Evolutionary conservation across 2,113 vertebrate genomes (phyloP).

Genomic region (Malurus alboscapulatus): DNA sequence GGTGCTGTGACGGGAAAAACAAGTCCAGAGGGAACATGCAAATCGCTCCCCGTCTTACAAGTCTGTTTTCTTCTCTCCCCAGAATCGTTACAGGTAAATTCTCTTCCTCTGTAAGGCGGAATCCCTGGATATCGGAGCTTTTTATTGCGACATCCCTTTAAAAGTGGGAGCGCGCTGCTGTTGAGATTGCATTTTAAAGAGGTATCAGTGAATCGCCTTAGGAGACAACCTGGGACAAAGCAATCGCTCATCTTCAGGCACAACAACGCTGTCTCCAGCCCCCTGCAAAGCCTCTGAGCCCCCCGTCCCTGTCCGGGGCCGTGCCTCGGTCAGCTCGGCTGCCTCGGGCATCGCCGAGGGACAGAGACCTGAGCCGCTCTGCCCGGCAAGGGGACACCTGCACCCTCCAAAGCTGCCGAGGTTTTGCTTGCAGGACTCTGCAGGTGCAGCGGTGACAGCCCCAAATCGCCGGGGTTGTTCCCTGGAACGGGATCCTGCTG

Average conservation of each 20-base stretch:
- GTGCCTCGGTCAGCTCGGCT: rapidly evolving
- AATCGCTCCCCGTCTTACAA: background rate
- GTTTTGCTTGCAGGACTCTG: rapidly evolving
- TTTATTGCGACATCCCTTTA: background rate
- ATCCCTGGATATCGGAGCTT: background rate
- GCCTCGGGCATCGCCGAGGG: background rate
- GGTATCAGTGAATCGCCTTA: background rate
- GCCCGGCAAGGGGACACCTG: background rate
- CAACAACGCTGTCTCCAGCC: background rate
- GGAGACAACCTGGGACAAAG: background rate
- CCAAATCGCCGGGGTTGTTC: rapidly evolving
- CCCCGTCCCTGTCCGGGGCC: rapidly evolving
- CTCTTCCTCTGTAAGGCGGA: background rate
- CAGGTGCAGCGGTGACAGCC: rapidly evolving
- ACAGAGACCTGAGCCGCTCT: rapidly evolving
- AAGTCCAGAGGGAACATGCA: conserved; percentile 33
- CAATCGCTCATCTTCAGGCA: background rate
- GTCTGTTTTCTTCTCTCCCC: conserved; percentile 13
- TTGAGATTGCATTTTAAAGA: background rate
- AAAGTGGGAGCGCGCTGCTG: background rate
- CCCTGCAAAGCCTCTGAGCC: background rate
- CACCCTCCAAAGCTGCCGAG: background rate
- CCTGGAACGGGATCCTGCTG: background rate
- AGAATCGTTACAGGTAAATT: background rate
- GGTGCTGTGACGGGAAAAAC: background rate